Evolutionary conservation across 2,113 vertebrate species (phyloP).

Genomic region (Hepsetus odoe): DNA sequence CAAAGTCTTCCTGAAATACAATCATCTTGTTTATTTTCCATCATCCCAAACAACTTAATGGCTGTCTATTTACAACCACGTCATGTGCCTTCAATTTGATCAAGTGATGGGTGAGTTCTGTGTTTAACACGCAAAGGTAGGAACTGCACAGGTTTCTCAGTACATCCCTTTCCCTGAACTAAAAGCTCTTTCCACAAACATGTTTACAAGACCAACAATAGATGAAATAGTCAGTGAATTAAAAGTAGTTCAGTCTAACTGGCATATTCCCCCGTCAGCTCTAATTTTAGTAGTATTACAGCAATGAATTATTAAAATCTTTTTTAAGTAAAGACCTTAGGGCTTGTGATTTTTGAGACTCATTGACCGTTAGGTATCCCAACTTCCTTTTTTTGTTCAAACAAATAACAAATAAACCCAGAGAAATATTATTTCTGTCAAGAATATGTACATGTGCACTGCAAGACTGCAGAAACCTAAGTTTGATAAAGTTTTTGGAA

Average conservation of each 20-base stretch:
- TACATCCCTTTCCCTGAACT: conserved; percentile 13
- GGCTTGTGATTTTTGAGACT: no score
- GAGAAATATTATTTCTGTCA: no score
- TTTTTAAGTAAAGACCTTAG: no score
- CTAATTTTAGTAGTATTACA: no score
- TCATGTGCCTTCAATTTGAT: conserved; percentile 72
- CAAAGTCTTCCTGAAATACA: conserved; percentile 73
- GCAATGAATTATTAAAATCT: no score
- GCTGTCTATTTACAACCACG: conserved; percentile 61
- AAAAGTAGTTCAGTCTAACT: background rate
- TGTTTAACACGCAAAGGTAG: conserved; percentile 56
- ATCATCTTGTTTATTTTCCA: conserved; percentile 74
- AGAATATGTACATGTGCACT: no score
- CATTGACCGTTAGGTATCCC: no score
- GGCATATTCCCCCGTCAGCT: no score
- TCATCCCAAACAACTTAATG: conserved; percentile 68
- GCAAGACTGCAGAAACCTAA: no score
- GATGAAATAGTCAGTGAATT: background rate
- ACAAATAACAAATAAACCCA: no score
- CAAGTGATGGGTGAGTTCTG: conserved; percentile 43
- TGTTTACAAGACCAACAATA: background rate
- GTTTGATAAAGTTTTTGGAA: no score
- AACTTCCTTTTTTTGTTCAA: no score
- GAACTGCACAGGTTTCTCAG: conserved; percentile 32
- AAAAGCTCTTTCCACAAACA: background rate